Conservation (phyloP, 2,113 vertebrate genomes). For the Acrocephalus kingi region DNA sequence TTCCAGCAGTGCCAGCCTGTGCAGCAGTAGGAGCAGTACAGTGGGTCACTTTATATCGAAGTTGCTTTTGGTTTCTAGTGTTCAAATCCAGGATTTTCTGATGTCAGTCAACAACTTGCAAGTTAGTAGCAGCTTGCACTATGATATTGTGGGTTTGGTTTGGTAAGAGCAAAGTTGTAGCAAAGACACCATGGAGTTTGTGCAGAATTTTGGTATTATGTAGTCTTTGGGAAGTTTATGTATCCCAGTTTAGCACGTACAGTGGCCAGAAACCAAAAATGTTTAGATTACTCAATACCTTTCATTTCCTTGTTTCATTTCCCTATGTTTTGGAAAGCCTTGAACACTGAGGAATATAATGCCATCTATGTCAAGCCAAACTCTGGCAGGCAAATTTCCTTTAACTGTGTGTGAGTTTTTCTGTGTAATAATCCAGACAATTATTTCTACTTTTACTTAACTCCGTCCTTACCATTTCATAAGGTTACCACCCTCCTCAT, state of each 20-base stretch:
- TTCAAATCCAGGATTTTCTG: neutral
- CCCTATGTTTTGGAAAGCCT: conserved; percentile 72
- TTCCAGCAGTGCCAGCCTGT: conserved; percentile 17
- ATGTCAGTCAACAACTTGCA: neutral
- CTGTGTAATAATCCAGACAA: neutral
- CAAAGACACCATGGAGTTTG: neutral
- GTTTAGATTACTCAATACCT: conserved; percentile 75
- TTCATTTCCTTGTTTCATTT: conserved; percentile 83
- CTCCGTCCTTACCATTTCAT: neutral
- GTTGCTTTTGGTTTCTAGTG: neutral
- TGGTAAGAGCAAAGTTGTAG: neutral
- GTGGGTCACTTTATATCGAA: neutral
- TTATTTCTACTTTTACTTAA: neutral
- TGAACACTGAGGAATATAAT: conserved; percentile 54
- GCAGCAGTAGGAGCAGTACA: neutral
- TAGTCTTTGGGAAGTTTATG: conserved; percentile 62
- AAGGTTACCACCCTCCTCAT: neutral
- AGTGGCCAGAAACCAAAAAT: conserved; percentile 72
- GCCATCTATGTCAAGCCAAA: conserved; percentile 19
- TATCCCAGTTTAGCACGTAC: conserved; percentile 66
- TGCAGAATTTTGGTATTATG: conserved; percentile 62
- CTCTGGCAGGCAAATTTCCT: neutral
- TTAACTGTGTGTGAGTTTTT: neutral
- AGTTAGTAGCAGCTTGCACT: neutral
- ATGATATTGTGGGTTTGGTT: neutral